Evolutionary conservation across 1,140 invertebrate genomes (phyloP).

Genomic region (Nylanderia fulva): DNA sequence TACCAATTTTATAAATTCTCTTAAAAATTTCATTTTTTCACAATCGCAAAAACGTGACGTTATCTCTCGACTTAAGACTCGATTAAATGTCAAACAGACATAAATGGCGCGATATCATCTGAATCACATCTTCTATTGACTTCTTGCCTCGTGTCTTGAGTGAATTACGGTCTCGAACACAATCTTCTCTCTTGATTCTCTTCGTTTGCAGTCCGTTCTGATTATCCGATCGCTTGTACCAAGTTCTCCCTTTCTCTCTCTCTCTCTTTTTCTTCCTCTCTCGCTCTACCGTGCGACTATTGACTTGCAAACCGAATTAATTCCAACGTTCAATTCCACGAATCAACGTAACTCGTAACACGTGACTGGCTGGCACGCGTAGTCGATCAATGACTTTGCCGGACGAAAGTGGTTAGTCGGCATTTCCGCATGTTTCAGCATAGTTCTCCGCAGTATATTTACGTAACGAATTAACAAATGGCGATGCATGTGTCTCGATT

Average conservation of each 20-base stretch:
- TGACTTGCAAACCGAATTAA: conserved; percentile 70
- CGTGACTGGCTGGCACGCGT: conserved; percentile 66
- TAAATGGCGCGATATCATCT: conserved; percentile 60
- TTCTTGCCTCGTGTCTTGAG: background rate
- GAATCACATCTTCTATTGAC: conserved; percentile 13
- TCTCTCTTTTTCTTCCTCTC: background rate
- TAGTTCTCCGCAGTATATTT: background rate
- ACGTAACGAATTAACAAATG: conserved; percentile 41
- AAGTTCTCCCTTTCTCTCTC: conserved; percentile 18
- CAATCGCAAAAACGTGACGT: background rate
- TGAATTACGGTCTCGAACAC: conserved; percentile 33
- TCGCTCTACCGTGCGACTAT: conserved; percentile 20
- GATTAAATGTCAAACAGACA: conserved; percentile 67
- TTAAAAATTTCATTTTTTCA: background rate
- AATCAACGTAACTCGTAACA: conserved; percentile 68
- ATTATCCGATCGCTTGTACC: conserved; percentile 55
- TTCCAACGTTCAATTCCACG: conserved; percentile 66
- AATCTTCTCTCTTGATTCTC: conserved; percentile 58
- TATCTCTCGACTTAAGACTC: conserved; percentile 8
- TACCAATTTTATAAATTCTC: conserved; percentile 15
- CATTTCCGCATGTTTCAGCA: conserved; percentile 35
- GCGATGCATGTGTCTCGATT: background rate
- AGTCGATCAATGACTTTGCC: conserved; percentile 56
- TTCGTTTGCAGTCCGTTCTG: conserved; percentile 31
- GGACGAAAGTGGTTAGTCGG: conserved; percentile 2